Evolutionary conservation across 53 echinoderm and acorn worm species (phyloP), one percentile per base, ranked within the genome.

Genomic region (Astropecten irregularis): DNA sequence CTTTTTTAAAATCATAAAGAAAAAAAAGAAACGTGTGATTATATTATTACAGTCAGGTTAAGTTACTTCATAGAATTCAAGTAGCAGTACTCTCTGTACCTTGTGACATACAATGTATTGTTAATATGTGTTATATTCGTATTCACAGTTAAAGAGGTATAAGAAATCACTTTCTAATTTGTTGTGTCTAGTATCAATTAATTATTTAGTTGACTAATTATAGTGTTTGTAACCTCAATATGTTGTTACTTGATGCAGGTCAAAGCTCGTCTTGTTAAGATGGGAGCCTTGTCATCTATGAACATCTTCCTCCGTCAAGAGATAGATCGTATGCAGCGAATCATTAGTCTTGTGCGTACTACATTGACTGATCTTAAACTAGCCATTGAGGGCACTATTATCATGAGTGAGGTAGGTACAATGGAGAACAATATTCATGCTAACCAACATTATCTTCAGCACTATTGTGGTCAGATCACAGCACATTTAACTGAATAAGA

Each of bases 381-480:
- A 30, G 97, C 97, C 66, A 96, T 96, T 73, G 97, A 96, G 33
- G 97, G 97, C 50, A 96, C 97, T 40, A 96, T 96, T 86, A 96
- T 96, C 64, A 96, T 96, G 97, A 96, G 97, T 88, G 97, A 96
- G 97, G 97, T 96, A 30, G 16, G 77, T 35, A 83, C 31, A 11
- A 40, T 40, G 6, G 8, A 54, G 9, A 4, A 5, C 9, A 54
- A 16, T 4, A 54, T 21, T 9, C 9, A 16, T 65, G 16, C n/a
- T n/a, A n/a, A n/a, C n/a, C n/a, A n/a, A n/a, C n/a, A n/a, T n/a
- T n/a, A n/a, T n/a, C n/a, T 18, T 11, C 18, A 11, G 18, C 18
- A 18, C 49, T 49, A 18, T 49, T 49, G 11, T 49, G 49, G 49
- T 18, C 18, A 18, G 11, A 18, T 13, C 11, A 49, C 18, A 18